Conservation (phyloP, 2,888 invertebrate genomes). For the Lottia gigantea region DNA sequence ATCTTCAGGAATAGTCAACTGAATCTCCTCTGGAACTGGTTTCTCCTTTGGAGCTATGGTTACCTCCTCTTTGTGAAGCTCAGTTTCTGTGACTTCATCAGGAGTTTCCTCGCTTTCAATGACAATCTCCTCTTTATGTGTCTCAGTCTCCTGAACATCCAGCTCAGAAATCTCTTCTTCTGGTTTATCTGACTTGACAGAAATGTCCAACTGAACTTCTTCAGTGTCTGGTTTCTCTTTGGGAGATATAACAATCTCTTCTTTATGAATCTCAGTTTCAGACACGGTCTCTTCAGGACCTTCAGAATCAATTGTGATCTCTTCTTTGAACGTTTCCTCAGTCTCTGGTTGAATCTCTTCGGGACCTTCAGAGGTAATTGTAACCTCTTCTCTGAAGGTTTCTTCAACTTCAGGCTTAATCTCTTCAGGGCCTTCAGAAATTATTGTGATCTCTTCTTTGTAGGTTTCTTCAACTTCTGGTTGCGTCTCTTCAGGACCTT, state of each 20-base stretch:
- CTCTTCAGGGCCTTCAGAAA: too few relatives aligned
- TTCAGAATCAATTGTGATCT: neutral
- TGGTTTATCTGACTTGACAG: constrained; percentile 3
- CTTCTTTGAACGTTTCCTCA: constrained; percentile 16
- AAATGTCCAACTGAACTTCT: constrained; percentile 3
- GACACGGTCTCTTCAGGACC: too few relatives aligned
- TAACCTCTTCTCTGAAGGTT: too few relatives aligned
- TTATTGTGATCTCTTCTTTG: too few relatives aligned
- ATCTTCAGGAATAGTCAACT: neutral
- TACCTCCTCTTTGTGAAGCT: neutral
- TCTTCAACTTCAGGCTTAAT: too few relatives aligned
- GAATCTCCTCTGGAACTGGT: neutral
- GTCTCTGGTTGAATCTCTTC: constrained; percentile 2
- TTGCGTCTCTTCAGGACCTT: too few relatives aligned
- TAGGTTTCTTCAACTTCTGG: too few relatives aligned
- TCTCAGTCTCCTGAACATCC: constrained; percentile 13
- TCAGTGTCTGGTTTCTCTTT: constrained; percentile 7
- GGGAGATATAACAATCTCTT: neutral
- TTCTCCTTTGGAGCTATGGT: neutral
- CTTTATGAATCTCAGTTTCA: neutral
- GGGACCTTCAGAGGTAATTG: too few relatives aligned
- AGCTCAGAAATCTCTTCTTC: constrained; percentile 17
- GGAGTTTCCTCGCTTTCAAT: constrained; percentile 15
- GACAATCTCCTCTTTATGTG: constrained; percentile 18
- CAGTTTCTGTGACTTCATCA: neutral